A percentile compares a stretch with the other conserved stretches of the same genome.
Evolutionary conservation across 2,797 vertebrate genomes (phyloP).

Genomic region (Craterocephalus amniculus): DNA sequence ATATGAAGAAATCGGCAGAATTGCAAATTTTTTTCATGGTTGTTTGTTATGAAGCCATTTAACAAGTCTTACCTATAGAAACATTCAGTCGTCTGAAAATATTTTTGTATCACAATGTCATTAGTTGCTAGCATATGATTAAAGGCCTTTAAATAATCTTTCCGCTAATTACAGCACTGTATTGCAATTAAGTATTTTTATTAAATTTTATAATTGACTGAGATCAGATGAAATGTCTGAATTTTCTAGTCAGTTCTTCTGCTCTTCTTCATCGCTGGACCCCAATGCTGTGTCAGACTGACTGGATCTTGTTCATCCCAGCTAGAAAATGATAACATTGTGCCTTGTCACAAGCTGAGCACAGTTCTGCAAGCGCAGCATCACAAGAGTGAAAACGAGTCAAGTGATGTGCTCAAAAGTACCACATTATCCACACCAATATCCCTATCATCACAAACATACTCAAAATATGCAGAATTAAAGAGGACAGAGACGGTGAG

Average conservation of each 20-base stretch:
- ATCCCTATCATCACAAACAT: conserved; percentile 31
- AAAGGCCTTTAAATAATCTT: conserved; percentile 19
- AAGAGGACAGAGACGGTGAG: conserved; percentile 14
- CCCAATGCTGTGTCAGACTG: background rate
- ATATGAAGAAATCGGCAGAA: conserved; percentile 1
- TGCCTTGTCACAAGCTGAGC: conserved; percentile 26
- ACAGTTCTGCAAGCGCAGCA: conserved; percentile 56
- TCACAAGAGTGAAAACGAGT: conserved; percentile 33
- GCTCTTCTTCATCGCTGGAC: background rate
- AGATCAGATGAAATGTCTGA: conserved; percentile 10
- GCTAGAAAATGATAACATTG: conserved; percentile 35
- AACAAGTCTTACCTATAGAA: too few species aligned
- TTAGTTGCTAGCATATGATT: conserved; percentile 21
- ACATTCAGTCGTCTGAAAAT: conserved; percentile 11
- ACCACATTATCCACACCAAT: conserved; percentile 29
- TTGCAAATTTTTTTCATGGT: conserved; percentile 5
- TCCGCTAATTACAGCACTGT: background rate
- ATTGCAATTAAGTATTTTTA: conserved; percentile 1
- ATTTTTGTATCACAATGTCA: conserved; percentile 19
- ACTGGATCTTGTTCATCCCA: conserved; percentile 10
- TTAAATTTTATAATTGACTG: background rate
- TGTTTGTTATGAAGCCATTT: conserved; percentile 41
- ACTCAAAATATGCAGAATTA: conserved; percentile 31
- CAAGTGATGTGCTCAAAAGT: conserved; percentile 33
- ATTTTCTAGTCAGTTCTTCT: conserved; percentile 17